Conservation (phyloP, 2,888 invertebrate species). For the Acleris emargana region DNA sequence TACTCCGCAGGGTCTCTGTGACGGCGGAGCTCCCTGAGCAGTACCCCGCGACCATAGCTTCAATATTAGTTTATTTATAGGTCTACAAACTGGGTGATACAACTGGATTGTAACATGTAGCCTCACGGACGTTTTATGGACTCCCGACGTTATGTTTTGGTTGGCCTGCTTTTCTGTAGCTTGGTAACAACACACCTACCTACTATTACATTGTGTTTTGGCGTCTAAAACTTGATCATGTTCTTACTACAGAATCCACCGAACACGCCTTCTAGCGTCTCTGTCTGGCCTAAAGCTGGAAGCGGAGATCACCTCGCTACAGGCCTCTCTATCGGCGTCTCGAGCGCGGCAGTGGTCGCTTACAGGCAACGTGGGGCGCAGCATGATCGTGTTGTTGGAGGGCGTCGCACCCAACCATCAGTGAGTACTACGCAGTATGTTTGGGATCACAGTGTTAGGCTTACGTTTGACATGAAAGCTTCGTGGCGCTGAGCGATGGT, state of each 20-base stretch:
- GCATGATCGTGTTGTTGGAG: constrained; percentile 96
- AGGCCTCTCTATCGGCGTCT: constrained; percentile 95
- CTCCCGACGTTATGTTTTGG: too few species aligned
- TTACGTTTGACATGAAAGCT: too few species aligned
- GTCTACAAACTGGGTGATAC: too few species aligned
- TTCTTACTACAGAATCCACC: constrained; percentile 88
- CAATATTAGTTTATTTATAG: too few species aligned
- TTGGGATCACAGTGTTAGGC: too few species aligned
- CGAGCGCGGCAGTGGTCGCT: constrained; percentile 93
- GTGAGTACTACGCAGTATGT: constrained; percentile 86
- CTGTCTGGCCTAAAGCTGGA: constrained; percentile 97
- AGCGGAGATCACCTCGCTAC: constrained; percentile 95
- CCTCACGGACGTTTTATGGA: too few species aligned
- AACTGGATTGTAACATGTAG: too few species aligned
- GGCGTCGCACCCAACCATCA: constrained; percentile 95
- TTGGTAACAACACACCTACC: too few species aligned
- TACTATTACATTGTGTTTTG: too few species aligned
- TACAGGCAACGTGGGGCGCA: constrained; percentile 94
- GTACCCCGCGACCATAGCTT: constrained; percentile 68
- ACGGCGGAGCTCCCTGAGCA: constrained; percentile 88
- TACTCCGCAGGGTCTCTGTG: constrained; percentile 81
- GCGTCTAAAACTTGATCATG: not conserved
- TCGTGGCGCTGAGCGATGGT: too few species aligned
- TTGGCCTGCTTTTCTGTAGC: too few species aligned
- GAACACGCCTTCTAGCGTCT: constrained; percentile 93